Evolutionary conservation across 2,113 vertebrate genomes (phyloP).

Genomic region (Ia io): DNA sequence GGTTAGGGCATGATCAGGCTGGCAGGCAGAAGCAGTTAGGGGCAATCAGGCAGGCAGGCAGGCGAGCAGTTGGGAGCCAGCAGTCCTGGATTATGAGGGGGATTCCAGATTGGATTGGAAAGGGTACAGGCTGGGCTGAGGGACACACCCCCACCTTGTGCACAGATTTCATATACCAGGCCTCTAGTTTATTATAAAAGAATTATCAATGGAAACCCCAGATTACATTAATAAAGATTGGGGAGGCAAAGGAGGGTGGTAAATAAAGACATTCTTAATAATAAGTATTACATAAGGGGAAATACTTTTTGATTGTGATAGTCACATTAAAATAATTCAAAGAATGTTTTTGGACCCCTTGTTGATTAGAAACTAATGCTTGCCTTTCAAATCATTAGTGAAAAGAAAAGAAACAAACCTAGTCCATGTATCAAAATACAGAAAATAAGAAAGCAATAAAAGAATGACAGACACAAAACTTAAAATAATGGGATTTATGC

Average conservation of each 20-base stretch:
- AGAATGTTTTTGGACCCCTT: not conserved
- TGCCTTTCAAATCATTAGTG: not conserved
- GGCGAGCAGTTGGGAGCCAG: no score
- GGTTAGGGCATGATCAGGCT: no score
- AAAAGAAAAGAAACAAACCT: not conserved
- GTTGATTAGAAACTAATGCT: not conserved
- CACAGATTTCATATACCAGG: no score
- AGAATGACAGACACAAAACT: not conserved
- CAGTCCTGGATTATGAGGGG: no score
- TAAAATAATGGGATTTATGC: not conserved
- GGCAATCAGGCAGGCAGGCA: no score
- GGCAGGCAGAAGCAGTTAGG: no score
- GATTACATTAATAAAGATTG: not conserved
- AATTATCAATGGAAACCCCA: not conserved
- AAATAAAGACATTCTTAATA: not conserved
- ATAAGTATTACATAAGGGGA: not conserved
- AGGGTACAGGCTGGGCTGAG: no score
- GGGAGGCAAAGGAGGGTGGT: not conserved
- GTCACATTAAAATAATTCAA: slow-evolving; percentile 20
- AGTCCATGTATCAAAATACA: not conserved
- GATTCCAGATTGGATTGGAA: no score
- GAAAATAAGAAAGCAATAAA: not conserved
- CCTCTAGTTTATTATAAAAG: not conserved
- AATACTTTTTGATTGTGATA: not conserved
- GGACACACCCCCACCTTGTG: no score